Percentiles rank a stretch among this genome's conserved stretches.
Conservation (phyloP, 2,797 vertebrate genomes). For the Alosa sapidissima region DNA sequence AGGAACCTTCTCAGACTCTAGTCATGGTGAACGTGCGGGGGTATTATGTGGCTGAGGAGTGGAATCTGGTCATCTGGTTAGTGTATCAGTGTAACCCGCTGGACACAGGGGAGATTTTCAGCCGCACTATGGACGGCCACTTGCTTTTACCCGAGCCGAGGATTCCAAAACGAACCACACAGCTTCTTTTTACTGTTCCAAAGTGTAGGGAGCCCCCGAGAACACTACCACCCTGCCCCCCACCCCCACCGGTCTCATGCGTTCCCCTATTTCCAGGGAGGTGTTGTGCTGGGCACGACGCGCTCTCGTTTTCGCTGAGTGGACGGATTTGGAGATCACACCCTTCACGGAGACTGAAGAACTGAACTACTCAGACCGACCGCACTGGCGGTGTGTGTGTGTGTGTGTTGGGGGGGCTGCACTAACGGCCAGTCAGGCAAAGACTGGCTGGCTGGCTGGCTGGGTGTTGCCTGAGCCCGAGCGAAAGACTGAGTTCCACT, state of each 20-base stretch:
- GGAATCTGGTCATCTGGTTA: conserved; percentile 72
- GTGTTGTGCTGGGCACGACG: neutral
- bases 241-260: neutral
- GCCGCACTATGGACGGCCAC: conserved; percentile 53
- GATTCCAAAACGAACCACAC: conserved; percentile 63
- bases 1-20: neutral
- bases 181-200: conserved; percentile 41
- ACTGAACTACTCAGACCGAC: neutral
- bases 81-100: conserved; percentile 71
- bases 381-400: neutral
- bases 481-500: conserved; percentile 13
- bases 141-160: conserved; percentile 61
- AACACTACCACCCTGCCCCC: neutral
- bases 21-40: neutral
- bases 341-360: neutral
- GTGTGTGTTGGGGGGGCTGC: no score
- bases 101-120: conserved; percentile 67
- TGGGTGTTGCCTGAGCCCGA: neutral
- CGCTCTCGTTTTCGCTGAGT: neutral
- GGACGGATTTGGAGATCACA: conserved; percentile 5
- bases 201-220: neutral
- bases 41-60: neutral
- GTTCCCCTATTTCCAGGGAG: neutral
- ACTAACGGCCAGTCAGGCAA: no score
- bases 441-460: neutral